Percentiles rank a stretch among this genome's conserved stretches.
phyloP scores from a whole-genome alignment of 2,888 invertebrate genomes.

The Conomelus anceps region DNA sequence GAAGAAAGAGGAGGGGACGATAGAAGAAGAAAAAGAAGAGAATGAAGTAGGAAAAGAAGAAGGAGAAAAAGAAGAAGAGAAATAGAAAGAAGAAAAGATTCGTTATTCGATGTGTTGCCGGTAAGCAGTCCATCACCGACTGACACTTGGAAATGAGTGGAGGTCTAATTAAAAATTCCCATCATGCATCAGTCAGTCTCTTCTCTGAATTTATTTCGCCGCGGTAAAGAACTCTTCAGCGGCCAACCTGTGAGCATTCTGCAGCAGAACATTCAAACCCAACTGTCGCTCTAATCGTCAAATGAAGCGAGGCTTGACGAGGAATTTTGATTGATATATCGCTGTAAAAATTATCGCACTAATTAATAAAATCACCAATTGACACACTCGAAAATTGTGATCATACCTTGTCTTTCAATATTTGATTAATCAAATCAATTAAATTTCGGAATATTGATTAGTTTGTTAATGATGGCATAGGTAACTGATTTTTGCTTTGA shows the following conservation, averaged over 20 bases:
- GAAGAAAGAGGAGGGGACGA: not conserved
- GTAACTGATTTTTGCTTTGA: no score
- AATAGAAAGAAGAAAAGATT: not conserved
- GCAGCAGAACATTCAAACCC: no score
- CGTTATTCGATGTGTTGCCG: not conserved
- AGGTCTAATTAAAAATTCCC: not conserved
- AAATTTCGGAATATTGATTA: no score
- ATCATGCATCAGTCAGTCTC: not conserved
- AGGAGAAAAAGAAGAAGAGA: not conserved
- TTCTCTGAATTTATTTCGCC: not conserved
- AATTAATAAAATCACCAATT: not conserved
- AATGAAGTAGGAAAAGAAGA: no score
- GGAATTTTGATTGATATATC: not conserved
- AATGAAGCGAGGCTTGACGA: not conserved
- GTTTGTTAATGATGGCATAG: no score
- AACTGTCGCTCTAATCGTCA: not conserved
- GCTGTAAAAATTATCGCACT: not conserved
- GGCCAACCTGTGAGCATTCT: not conserved
- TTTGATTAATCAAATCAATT: no score
- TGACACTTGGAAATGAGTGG: not conserved
- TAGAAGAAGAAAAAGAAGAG: no score
- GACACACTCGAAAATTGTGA: not conserved
- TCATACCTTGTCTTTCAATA: not conserved
- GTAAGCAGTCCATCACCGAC: not conserved
- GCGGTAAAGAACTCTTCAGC: not conserved